phyloP scores from a whole-genome alignment of 1,140 invertebrate genomes.

The Diorhabda carinulata region DNA sequence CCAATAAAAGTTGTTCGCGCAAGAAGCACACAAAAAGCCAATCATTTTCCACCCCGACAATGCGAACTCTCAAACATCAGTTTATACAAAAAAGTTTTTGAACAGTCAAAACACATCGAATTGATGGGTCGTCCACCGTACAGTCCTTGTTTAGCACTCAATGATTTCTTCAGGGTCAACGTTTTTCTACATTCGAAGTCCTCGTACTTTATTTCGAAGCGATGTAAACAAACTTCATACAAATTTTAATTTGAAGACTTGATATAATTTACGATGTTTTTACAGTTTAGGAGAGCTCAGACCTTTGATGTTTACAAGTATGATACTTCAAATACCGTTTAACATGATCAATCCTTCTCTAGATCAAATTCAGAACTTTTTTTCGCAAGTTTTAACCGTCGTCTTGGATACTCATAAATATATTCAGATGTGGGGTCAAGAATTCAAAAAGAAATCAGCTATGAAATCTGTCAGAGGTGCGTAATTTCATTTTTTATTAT shows the following conservation, averaged over 20 bases:
- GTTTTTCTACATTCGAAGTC: too few relatives aligned
- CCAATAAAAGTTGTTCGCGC: too few relatives aligned
- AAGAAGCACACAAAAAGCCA: too few relatives aligned
- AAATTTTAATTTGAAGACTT: neutral
- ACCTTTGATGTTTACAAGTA: conserved; percentile 57
- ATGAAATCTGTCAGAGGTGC: conserved; percentile 15
- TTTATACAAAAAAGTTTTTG: too few relatives aligned
- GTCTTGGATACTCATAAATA: conserved; percentile 62
- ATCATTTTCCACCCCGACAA: too few relatives aligned
- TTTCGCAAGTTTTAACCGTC: conserved; percentile 62
- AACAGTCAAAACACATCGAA: too few relatives aligned
- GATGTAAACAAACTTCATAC: neutral
- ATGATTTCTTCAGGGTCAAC: too few relatives aligned
- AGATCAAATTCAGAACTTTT: conserved; percentile 68
- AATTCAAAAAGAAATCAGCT: conserved; percentile 24
- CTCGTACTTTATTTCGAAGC: neutral
- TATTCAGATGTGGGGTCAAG: conserved; percentile 68
- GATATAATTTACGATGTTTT: neutral
- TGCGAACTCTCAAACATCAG: too few relatives aligned
- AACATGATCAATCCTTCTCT: conserved; percentile 59
- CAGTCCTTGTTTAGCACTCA: too few relatives aligned
- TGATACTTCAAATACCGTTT: conserved; percentile 61
- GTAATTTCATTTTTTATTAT: too few relatives aligned
- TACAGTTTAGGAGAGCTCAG: conserved; percentile 28
- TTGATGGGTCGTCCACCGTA: too few relatives aligned